A percentile compares a stretch with the other conserved stretches of the same genome.
Evolutionary conservation across 2,888 invertebrate genomes (phyloP).

Genomic region (Lottia scabra): DNA sequence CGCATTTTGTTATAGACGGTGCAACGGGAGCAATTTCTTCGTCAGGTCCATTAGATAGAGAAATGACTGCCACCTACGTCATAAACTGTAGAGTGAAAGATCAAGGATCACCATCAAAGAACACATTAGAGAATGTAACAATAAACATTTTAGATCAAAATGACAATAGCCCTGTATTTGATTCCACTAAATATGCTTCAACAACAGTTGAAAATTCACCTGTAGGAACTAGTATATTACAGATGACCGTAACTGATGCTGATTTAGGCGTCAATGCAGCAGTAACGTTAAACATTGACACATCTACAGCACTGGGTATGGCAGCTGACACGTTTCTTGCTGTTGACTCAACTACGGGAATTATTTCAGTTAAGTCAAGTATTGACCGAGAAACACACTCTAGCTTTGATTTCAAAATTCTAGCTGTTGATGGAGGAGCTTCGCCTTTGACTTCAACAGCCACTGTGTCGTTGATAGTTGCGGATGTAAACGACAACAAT

Average conservation of each 20-base stretch:
- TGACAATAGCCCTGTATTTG: conserved; percentile 56
- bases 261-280: conserved; percentile 49
- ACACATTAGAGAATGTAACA: conserved; percentile 42
- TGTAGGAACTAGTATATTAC: conserved; percentile 40
- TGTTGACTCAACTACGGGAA: conserved; percentile 33
- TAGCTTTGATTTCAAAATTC: conserved; percentile 70
- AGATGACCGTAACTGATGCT: conserved; percentile 45
- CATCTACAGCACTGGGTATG: conserved; percentile 25
- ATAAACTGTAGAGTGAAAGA: conserved; percentile 46
- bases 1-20: conserved; percentile 31
- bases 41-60: conserved; percentile 41
- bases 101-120: conserved; percentile 40
- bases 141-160: conserved; percentile 54
- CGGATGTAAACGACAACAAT: conserved; percentile 45
- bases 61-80: conserved; percentile 38
- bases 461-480: conserved; percentile 65
- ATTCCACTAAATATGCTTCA: conserved; percentile 34
- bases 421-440: conserved; percentile 90
- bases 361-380: conserved; percentile 33
- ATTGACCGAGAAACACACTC: conserved; percentile 14
- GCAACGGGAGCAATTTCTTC: conserved; percentile 33
- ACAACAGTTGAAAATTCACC: conserved; percentile 46
- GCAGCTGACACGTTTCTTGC: conserved; percentile 31
- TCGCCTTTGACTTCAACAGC: conserved; percentile 89
- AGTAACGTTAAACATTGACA: conserved; percentile 47